phyloP scores from a whole-genome alignment of 1,140 invertebrate genomes.

The Scaptomyza graminum region DNA sequence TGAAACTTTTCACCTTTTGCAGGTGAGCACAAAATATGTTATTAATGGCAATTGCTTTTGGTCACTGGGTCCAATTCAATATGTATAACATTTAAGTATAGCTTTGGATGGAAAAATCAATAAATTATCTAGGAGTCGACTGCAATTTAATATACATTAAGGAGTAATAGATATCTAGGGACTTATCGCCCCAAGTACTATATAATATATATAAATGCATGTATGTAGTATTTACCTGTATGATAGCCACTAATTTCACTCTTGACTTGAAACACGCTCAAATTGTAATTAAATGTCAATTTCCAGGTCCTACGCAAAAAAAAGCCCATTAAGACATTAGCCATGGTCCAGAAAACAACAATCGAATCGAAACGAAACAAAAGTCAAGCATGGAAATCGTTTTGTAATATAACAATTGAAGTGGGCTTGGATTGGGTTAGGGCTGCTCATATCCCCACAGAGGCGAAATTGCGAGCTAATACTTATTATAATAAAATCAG shows the following conservation, averaged over 20 bases:
- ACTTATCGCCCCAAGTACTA: conserved; percentile 35
- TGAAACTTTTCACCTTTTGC: conserved; percentile 6
- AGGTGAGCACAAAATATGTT: conserved; percentile 1
- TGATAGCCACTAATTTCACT: conserved; percentile 56
- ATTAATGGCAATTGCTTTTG: conserved; percentile 10
- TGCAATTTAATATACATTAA: conserved; percentile 77
- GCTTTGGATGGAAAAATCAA: conserved; percentile 24
- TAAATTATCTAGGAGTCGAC: conserved; percentile 38
- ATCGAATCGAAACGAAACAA: conserved; percentile 21
- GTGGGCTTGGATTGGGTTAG: background rate
- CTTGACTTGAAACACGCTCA: conserved; percentile 11
- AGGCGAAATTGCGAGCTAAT: conserved; percentile 59
- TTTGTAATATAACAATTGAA: conserved; percentile 36
- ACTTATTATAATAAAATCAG: conserved; percentile 75
- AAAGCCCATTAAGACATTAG: conserved; percentile 57
- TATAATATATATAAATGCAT: background rate
- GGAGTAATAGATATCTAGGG: conserved; percentile 56
- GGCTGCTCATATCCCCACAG: background rate
- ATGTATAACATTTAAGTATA: conserved; percentile 19
- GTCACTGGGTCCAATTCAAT: conserved; percentile 10
- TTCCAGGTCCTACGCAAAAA: conserved; percentile 40
- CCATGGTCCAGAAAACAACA: conserved; percentile 26
- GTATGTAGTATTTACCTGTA: conserved; percentile 17
- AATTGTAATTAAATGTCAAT: conserved; percentile 72
- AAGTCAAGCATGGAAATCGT: conserved; percentile 35